These are phyloP conservation scores for Salmo trutta DNA, from an alignment of 2,797 vertebrate genomes.

Conservation along the genomic window DNA sequence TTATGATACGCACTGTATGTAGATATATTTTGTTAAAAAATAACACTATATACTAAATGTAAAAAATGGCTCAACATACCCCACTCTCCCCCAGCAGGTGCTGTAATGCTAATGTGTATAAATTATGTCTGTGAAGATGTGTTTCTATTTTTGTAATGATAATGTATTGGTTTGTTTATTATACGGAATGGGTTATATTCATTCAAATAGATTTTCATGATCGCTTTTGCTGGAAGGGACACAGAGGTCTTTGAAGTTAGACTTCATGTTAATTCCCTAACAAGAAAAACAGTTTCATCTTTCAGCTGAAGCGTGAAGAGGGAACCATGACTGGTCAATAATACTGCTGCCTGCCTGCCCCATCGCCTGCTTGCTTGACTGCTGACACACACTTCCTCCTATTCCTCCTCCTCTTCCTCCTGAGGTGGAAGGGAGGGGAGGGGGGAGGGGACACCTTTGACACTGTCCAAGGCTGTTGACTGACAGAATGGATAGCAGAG, in stretches of 20 bases:
- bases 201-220: too few relatives aligned
- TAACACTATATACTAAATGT: too few relatives aligned
- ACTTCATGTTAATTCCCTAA: background rate
- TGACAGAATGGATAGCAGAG: background rate
- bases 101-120: background rate
- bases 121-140: background rate
- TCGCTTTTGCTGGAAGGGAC: too few relatives aligned
- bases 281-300: constrained; percentile 6
- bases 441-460: background rate
- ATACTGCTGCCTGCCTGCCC: constrained; percentile 17
- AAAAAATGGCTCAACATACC: too few relatives aligned
- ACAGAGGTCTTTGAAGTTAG: background rate
- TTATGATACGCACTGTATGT: too few relatives aligned
- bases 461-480: background rate
- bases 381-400: background rate
- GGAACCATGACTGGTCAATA: constrained; percentile 34
- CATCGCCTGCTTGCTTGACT: background rate
- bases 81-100: background rate
- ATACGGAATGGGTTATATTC: too few relatives aligned
- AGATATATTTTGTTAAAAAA: too few relatives aligned
- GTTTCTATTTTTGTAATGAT: background rate
- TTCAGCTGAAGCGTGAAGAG: constrained; percentile 22
- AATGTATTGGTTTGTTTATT: too few relatives aligned
- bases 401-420: background rate
- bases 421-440: background rate